Percentiles rank a stretch among this genome's conserved stretches.
phyloP scores from a whole-genome alignment of 2,797 vertebrate species.

The Spinus pinus region DNA sequence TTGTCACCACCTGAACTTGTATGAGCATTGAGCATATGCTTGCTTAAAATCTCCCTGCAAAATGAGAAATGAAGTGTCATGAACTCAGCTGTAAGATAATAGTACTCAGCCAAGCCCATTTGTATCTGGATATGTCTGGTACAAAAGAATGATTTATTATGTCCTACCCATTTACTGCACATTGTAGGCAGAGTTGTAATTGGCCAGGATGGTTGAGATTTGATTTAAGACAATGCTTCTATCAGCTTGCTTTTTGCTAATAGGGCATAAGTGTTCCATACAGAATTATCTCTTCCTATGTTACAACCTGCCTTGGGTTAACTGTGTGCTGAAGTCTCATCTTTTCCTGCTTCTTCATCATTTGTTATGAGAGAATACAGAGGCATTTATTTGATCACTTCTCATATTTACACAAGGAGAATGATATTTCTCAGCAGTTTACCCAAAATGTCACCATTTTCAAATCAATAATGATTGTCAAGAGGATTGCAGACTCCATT shows the following conservation, averaged over 20 bases:
- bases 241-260: neutral
- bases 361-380: neutral
- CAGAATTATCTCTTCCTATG: neutral
- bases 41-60: neutral
- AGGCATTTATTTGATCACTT: neutral
- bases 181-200: neutral
- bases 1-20: neutral
- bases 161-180: neutral
- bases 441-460: neutral
- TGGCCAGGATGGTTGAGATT: neutral
- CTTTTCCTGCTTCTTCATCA: neutral
- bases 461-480: neutral
- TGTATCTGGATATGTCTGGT: neutral
- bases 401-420: neutral
- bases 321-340: neutral
- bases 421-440: neutral
- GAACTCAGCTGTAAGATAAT: constrained; percentile 26
- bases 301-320: neutral
- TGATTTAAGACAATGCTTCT: constrained; percentile 20
- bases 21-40: neutral
- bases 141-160: constrained; percentile 15
- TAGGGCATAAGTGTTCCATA: neutral
- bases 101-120: neutral
- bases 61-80: constrained; percentile 3
- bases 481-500: constrained; percentile 2